Base-by-base conservation (phyloP, 2,113 vertebrate genomes). In the Chlorocebus sabaeus region DNA sequence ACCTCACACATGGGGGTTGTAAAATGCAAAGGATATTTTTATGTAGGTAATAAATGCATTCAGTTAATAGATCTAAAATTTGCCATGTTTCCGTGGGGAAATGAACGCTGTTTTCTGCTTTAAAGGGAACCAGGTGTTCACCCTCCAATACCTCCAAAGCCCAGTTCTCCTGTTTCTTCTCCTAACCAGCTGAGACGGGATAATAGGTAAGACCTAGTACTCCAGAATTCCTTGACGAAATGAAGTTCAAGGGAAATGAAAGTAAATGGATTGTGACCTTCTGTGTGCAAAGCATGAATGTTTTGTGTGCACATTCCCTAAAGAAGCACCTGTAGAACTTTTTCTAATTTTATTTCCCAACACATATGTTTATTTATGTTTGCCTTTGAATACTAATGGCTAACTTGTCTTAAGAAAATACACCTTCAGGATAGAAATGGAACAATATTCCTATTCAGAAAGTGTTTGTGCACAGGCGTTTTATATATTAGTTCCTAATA, bases 101-200 rank as follows among this genome's bases (percentile, higher is more conserved):
- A 82, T 89, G 50, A 96, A 81, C 59, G 25, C n/a, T 91, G 8
- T 86, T 90, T 94, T 97, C 59, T 98, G 61, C 96, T 96, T 96
- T 85, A 83, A 95, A 98, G 98, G 93, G 96, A 93, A 61, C 81
- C 82, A 80, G 20, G 48, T 80, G n/a, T 85, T 93, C 88, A 97
- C 38, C 97, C 97, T 82, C 97, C 94, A 32, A 84, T 97, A 76
- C 97, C 97, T 52, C 97, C 98, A 50, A 98, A 98, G 35, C 98
- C 98, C 38, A 68, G 17, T 38, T 93, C 82, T 61, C 73, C 97
- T 45, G 38, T 86, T 95, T 59, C 91, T 76, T 96, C 97, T 93
- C 92, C 97, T 92, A 68, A 86, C 22, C 90, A 86, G 68, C 67
- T 5, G 57, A 96, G 79, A 75, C 55, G 0, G 32, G 86, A 93